These are phyloP conservation scores for Aurelia sp. DNA, from an alignment of 30 jellyfish, hydroid and myxozoan genomes.

Conservation along the genomic window DNA sequence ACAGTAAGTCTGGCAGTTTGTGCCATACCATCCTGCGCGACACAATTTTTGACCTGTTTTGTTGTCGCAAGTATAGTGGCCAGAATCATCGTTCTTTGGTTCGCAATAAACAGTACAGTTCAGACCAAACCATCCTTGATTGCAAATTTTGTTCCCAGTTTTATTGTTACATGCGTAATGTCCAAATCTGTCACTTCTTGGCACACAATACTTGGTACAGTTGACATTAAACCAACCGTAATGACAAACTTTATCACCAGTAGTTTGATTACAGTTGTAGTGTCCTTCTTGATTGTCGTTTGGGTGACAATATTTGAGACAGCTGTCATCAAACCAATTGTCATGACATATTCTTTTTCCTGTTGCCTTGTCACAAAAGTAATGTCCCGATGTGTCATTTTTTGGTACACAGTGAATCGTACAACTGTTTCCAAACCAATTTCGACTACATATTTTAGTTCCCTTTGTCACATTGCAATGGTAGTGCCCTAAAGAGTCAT, in stretches of 20 bases:
- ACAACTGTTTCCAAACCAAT: slow-evolving; percentile 3
- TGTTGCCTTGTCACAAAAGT: not conserved
- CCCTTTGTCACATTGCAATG: not conserved
- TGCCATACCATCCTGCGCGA: slow-evolving; percentile 50
- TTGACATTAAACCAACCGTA: slow-evolving; percentile 57
- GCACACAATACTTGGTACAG: slow-evolving; percentile 42
- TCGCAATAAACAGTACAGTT: slow-evolving; percentile 18
- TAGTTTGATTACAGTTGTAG: slow-evolving; percentile 10
- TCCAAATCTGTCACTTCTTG: slow-evolving; percentile 37
- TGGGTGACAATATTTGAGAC: slow-evolving; percentile 5
- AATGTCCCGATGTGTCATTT: slow-evolving; percentile 4
- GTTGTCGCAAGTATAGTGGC: slow-evolving; percentile 62
- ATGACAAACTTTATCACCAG: slow-evolving; percentile 45
- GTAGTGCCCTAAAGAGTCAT: slow-evolving; percentile 13
- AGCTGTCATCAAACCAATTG: not conserved
- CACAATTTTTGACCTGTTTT: slow-evolving; percentile 42
- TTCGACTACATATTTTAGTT: not conserved
- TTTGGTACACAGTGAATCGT: slow-evolving; percentile 7
- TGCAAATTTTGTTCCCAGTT: slow-evolving; percentile 32
- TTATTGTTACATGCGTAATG: slow-evolving; percentile 10
- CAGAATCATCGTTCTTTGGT: slow-evolving; percentile 35
- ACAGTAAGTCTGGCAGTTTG: slow-evolving; percentile 41
- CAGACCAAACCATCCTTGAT: slow-evolving; percentile 27
- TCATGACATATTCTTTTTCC: slow-evolving; percentile 11
- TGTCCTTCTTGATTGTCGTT: not conserved